phyloP scores from a whole-genome alignment of 2,888 invertebrate genomes.

The Diarsia brunnea region DNA sequence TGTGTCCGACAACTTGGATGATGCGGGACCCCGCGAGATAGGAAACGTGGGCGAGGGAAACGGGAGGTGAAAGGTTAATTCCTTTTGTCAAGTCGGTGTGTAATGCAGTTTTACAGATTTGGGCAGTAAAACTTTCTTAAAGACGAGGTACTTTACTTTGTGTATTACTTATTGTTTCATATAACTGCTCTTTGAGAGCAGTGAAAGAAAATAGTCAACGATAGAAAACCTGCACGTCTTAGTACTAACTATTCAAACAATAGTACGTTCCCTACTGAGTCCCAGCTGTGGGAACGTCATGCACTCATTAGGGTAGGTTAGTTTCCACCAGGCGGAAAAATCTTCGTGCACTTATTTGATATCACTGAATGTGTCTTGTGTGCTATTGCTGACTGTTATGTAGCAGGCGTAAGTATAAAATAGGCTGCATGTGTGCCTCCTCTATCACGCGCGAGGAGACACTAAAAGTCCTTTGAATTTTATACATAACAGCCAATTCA shows the following conservation, averaged over 20 bases:
- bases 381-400: too few species aligned
- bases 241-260: neutral
- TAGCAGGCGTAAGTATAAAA: neutral
- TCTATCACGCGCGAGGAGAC: neutral
- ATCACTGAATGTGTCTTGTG: too few species aligned
- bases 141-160: too few species aligned
- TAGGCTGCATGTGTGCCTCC: neutral
- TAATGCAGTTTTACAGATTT: neutral
- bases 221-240: neutral
- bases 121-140: too few species aligned
- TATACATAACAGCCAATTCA: neutral
- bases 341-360: neutral
- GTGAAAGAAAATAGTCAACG: too few species aligned
- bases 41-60: neutral
- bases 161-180: too few species aligned
- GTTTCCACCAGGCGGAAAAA: neutral
- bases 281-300: neutral
- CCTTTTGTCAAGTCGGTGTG: neutral
- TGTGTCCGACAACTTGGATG: conserved; percentile 71
- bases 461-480: neutral
- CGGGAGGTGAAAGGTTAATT: neutral
- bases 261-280: neutral
- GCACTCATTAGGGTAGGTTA: neutral
- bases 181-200: too few species aligned
- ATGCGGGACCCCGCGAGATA: conserved; percentile 58